Base-by-base conservation (phyloP, 1,140 invertebrate species). In the Meloidogyne exigua region DNA sequence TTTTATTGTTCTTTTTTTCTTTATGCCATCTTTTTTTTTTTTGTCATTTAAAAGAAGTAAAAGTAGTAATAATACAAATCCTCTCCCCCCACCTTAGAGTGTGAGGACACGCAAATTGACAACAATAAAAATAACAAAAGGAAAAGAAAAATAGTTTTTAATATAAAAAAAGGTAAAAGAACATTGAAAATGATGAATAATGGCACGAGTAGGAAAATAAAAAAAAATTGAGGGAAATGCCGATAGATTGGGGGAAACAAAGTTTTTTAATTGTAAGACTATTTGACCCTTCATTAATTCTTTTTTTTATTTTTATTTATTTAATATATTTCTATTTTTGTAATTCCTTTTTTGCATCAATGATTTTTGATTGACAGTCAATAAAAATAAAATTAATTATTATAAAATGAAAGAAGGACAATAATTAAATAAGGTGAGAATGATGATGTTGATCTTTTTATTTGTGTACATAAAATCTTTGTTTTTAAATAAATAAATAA, bases 311-410 rank as follows among this genome's bases (percentile, higher is more conserved):
- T 4, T 57, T n/a, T n/a, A n/a, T 57, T n/a, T 5, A n/a, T 57
- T 18, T 5, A 13, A 1, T 49, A 18, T 49, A 49, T 49, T 18
- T 49, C 18, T 49, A 39, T 39, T 39, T 39, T 39, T 39, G 9
- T 39, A 57, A 57, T 57, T 57, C 49, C n/a, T 49, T 57, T 57
- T 57, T 57, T 57, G 49, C 49, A 7, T 57, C 49, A n/a, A 57
- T 57, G 49, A 57, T 57, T 57, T 32, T 57, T 57, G 49, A 57
- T 57, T 57, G 49, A 57, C 49, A 57, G 49, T 57, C 49, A 57
- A 57, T 57, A 57, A 57, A 57, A 57, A 57, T 57, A n/a, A 39
- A 57, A 57, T 57, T 57, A n/a, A 57, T 57, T 57, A n/a, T 57
- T n/a, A 49, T 21, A 57, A 7, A 57, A 57, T n/a, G n/a, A n/a